These are phyloP conservation scores for Chelmon rostratus DNA, from an alignment of 2,797 vertebrate species.

Conservation along the genomic window DNA sequence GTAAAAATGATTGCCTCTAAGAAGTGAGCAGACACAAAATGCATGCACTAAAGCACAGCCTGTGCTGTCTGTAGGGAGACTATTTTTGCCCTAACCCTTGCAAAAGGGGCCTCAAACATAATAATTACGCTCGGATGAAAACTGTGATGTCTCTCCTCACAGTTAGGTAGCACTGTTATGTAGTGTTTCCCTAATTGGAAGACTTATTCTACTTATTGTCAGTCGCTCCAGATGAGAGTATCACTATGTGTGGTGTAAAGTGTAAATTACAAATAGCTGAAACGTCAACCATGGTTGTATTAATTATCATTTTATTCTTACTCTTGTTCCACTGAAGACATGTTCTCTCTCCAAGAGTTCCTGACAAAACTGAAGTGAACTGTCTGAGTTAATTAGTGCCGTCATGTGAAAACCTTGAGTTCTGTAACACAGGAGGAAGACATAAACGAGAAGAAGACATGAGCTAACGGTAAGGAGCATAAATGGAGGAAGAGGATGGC, in stretches of 20 bases:
- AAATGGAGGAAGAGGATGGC: conserved; percentile 4
- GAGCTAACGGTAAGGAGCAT: background rate
- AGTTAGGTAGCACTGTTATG: background rate
- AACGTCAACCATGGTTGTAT: background rate
- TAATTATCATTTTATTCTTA: too few species aligned
- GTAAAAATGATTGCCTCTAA: conserved; percentile 22
- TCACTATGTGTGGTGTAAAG: background rate
- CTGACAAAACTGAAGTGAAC: background rate
- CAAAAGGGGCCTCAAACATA: background rate
- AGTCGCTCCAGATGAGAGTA: background rate
- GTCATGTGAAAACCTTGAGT: background rate
- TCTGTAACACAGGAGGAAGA: conserved; percentile 12
- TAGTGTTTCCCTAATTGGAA: background rate
- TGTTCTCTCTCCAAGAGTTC: background rate
- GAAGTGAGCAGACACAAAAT: background rate
- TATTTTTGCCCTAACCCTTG: background rate
- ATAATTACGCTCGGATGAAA: background rate
- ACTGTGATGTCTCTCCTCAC: background rate
- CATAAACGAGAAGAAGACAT: background rate
- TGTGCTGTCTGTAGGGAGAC: background rate
- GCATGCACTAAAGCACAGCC: background rate
- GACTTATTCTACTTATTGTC: background rate
- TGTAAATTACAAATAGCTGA: conserved; percentile 22
- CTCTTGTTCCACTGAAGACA: background rate
- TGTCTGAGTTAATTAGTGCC: background rate